A percentile compares a stretch with the other conserved stretches of the same genome.
These are phyloP conservation scores for Orchesella flavescens DNA, from an alignment of 2,888 invertebrate genomes.

Conservation along the genomic window DNA sequence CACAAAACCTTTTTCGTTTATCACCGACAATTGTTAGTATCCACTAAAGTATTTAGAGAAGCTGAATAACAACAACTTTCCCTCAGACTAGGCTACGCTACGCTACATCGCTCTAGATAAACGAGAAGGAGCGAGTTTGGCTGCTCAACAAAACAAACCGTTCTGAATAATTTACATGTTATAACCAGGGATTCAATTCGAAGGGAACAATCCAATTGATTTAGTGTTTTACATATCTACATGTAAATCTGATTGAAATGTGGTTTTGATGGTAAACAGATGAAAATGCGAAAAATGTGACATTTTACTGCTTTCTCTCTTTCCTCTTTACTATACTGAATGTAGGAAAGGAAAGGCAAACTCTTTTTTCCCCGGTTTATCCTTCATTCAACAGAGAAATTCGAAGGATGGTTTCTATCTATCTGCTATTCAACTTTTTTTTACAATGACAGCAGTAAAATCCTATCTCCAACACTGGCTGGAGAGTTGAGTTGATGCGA, in stretches of 20 bases:
- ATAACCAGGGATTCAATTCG: too few relatives aligned
- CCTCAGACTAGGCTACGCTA: too few relatives aligned
- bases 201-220: conserved; percentile 4
- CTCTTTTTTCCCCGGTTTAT: not conserved
- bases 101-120: too few relatives aligned
- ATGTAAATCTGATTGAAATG: conserved; percentile 47
- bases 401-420: conserved; percentile 36
- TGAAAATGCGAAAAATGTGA: conserved; percentile 47
- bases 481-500: not conserved
- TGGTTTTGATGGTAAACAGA: conserved; percentile 55
- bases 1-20: too few relatives aligned
- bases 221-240: conserved; percentile 37
- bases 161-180: too few relatives aligned
- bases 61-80: not conserved
- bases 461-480: not conserved
- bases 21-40: not conserved
- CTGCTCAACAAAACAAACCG: too few relatives aligned
- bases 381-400: not conserved
- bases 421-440: conserved; percentile 31
- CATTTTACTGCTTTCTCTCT: conserved; percentile 30
- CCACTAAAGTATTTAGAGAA: not conserved
- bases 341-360: not conserved
- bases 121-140: too few relatives aligned
- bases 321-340: not conserved
- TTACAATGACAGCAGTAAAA: conserved; percentile 37